Evolutionary conservation across 2,888 invertebrate species (phyloP).

Genomic region (Eutolmus rufibarbis): DNA sequence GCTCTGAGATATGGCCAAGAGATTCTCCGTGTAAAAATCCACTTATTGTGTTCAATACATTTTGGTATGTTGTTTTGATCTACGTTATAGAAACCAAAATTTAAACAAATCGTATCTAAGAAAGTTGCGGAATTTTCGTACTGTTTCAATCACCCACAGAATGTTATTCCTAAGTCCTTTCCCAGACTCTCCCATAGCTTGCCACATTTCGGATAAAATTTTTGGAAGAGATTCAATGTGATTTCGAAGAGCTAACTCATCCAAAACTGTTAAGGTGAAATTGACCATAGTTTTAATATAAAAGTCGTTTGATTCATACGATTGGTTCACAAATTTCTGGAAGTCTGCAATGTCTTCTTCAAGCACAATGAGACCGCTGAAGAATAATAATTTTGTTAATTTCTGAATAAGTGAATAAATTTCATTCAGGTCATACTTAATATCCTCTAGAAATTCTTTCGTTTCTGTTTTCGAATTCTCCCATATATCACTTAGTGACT

Average conservation of each 20-base stretch:
- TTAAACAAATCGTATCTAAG: not conserved
- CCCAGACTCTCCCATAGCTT: slow-evolving; percentile 85
- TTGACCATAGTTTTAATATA: slow-evolving; percentile 80
- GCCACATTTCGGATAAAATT: slow-evolving; percentile 83
- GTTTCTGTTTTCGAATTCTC: slow-evolving; percentile 76
- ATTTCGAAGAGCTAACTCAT: slow-evolving; percentile 78
- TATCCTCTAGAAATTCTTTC: slow-evolving; percentile 74
- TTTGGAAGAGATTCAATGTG: slow-evolving; percentile 81
- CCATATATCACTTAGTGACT: slow-evolving; percentile 76
- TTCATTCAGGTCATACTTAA: slow-evolving; percentile 62
- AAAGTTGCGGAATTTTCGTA: slow-evolving; percentile 52
- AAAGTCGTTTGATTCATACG: slow-evolving; percentile 83
- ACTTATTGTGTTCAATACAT: slow-evolving; percentile 73
- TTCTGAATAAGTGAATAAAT: not conserved
- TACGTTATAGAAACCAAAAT: slow-evolving; percentile 53
- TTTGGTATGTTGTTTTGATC: slow-evolving; percentile 75
- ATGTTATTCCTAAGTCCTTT: slow-evolving; percentile 79
- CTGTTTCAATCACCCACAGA: slow-evolving; percentile 75
- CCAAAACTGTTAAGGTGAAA: slow-evolving; percentile 73
- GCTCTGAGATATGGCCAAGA: slow-evolving; percentile 73
- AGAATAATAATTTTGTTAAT: not conserved
- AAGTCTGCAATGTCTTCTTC: slow-evolving; percentile 69
- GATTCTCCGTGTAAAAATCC: slow-evolving; percentile 78
- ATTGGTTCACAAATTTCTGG: slow-evolving; percentile 74
- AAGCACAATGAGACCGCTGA: slow-evolving; percentile 70